These are phyloP conservation scores for Pristionchus mayeri DNA, from an alignment of 2,888 invertebrate species.

Conservation along the genomic window DNA sequence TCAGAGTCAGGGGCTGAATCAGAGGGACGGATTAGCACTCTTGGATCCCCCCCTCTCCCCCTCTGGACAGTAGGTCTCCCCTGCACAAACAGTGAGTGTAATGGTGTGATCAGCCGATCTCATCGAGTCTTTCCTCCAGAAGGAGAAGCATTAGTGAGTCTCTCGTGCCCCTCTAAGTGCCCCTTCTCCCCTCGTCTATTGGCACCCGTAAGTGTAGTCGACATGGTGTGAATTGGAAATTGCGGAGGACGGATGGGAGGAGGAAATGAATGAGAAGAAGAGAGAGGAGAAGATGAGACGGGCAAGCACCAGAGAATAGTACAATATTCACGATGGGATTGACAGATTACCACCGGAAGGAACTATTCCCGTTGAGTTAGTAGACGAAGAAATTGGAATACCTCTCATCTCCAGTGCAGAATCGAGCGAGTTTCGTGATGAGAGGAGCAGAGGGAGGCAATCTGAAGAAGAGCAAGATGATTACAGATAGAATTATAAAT, in stretches of 20 bases:
- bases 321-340: background rate
- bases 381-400: constrained; percentile 51
- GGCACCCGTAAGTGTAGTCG: constrained; percentile 3
- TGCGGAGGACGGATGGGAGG: constrained; percentile 1
- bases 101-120: background rate
- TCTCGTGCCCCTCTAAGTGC: constrained; percentile 4
- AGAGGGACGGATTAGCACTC: background rate
- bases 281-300: background rate
- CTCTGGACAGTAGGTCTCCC: background rate
- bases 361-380: background rate
- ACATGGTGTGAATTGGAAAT: constrained; percentile 32
- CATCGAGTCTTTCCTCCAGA: background rate
- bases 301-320: background rate
- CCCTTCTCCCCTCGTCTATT: constrained; percentile 31
- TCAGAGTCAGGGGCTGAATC: background rate
- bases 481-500: too few species aligned
- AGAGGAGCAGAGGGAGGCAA: constrained; percentile 51
- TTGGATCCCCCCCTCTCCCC: background rate
- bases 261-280: constrained; percentile 40
- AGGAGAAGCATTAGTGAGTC: background rate
- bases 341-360: too few species aligned
- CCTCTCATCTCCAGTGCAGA: constrained; percentile 77
- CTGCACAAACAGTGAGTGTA: constrained; percentile 17
- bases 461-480: constrained; percentile 51
- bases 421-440: constrained; percentile 76